Conservation (phyloP, 1,140 invertebrate species). For the Caenorhabditis remanei region DNA sequence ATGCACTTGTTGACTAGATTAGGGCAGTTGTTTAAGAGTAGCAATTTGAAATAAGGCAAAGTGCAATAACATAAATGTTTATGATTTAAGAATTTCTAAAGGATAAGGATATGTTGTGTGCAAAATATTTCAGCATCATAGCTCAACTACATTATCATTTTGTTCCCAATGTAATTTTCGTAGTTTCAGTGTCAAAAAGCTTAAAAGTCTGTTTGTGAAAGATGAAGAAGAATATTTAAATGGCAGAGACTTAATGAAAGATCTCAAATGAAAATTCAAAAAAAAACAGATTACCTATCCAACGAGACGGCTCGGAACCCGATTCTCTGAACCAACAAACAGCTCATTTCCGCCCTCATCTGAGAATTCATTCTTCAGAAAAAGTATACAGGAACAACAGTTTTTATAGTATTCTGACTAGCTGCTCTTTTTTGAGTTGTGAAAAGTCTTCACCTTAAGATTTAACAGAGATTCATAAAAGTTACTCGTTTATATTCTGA, state of each 20-base stretch:
- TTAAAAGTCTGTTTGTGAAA: too few relatives aligned
- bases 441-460: too few relatives aligned
- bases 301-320: neutral
- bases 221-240: too few relatives aligned
- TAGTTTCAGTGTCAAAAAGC: too few relatives aligned
- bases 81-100: neutral
- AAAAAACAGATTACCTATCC: neutral
- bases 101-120: neutral
- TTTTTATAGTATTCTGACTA: neutral
- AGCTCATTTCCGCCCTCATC: neutral
- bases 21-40: neutral
- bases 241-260: too few relatives aligned
- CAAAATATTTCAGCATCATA: neutral
- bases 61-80: conserved; percentile 4
- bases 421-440: too few relatives aligned
- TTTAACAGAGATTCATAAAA: too few relatives aligned
- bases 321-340: neutral
- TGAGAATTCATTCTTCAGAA: neutral
- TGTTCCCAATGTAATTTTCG: too few relatives aligned
- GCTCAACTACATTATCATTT: too few relatives aligned
- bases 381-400: neutral
- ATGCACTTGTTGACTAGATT: neutral
- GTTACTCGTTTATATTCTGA: too few relatives aligned
- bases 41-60: neutral
- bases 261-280: too few relatives aligned